Evolutionary conservation across 2,113 vertebrate species (phyloP).

Genomic region (Pogonocichla stellata): DNA sequence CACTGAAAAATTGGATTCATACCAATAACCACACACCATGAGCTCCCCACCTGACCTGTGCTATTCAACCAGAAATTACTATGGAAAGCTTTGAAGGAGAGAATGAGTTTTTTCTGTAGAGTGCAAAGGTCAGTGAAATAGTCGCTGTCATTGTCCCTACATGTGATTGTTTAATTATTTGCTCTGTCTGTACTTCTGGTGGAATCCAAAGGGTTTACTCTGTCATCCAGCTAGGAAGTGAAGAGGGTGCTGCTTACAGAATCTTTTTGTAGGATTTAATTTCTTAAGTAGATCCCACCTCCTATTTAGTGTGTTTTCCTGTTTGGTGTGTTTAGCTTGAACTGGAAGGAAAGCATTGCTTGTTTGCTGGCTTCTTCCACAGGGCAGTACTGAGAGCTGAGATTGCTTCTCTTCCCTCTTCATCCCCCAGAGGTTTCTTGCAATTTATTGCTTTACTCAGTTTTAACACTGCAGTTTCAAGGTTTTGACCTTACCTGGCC

Average conservation of each 20-base stretch:
- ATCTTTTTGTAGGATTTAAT: not conserved
- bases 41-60: not conserved
- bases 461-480: not conserved
- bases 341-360: not conserved
- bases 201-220: not conserved
- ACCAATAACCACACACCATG: fast-evolving
- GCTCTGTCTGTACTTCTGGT: not conserved
- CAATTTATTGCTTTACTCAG: not conserved
- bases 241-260: not conserved
- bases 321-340: not conserved
- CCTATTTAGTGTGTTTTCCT: not conserved
- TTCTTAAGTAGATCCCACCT: not conserved
- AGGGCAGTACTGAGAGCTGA: not conserved
- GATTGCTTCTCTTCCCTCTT: not conserved
- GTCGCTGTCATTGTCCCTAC: not conserved
- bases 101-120: not conserved
- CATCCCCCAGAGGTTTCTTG: not conserved
- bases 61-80: not conserved
- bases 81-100: not conserved
- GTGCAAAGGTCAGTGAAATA: not conserved
- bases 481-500: not conserved
- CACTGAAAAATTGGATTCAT: not conserved
- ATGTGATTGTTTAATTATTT: not conserved
- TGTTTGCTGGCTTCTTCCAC: not conserved
- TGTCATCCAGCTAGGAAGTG: not conserved